Evolutionary conservation across 2,888 invertebrate species (phyloP), one percentile per base, ranked within the genome.

Genomic region (Caenorhabditis sp.): DNA sequence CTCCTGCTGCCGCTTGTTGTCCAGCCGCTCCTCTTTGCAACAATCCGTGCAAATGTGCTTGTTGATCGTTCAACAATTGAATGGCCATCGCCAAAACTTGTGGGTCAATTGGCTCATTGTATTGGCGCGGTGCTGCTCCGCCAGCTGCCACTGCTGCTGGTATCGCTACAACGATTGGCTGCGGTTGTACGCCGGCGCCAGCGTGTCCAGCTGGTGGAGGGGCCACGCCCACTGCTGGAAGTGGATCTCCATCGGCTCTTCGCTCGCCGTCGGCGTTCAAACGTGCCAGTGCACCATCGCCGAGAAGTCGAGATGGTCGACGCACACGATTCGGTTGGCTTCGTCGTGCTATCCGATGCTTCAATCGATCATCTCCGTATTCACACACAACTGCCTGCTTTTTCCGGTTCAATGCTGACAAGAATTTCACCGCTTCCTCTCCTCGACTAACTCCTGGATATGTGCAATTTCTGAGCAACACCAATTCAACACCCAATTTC

Each of bases 361-460:
- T 82, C 59, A 82, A 65, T 26, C 80, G 72, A 53, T 75, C 77
- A 23, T 82, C 82, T 20, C 82, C 82, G 49, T 82, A 82, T 59
- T 82, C 82, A 50, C 82, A 82, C 25, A 82, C 82, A 10, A 82
- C 80, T 23, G 82, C 80, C 64, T 77, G 72, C 67, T 80, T 81
- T 61, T 81, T 79, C 36, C 81, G 66, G 54, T 82, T 82, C 54
- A 82, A 65, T 0, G 82, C 82, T 21, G 78, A 70, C 21, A 82
- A 69, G 52, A 82, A 75, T 23, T 75, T 69, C 21, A 80, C 69
- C 7, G 82, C 79, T 57, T 81, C 76, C 10, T 80, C 80, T n/a
- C 80, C 80, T 4, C 72, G 71, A 14, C 53, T 36, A 14, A 80
- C 78, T 26, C 76, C 73, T n/a, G 80, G 80, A 63, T 82, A 82